phyloP scores from a whole-genome alignment of 2,113 vertebrate genomes.

The Forbesichthys papilliferus region DNA sequence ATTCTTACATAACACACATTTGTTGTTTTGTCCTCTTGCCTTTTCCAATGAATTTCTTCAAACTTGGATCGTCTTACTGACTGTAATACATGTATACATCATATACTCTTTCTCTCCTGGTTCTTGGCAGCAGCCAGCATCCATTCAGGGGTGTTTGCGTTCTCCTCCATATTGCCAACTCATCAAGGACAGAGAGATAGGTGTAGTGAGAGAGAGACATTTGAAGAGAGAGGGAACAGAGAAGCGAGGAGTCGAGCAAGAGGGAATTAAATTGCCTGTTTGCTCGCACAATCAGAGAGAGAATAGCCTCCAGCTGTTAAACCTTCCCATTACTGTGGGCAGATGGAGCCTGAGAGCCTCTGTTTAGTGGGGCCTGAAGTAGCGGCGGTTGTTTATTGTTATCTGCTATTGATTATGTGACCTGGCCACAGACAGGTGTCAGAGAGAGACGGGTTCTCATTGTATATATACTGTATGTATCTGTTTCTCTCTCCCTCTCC shows the following conservation, averaged over 20 bases:
- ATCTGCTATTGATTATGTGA: constrained; percentile 48
- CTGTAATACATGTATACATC: constrained; percentile 26
- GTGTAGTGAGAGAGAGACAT: constrained; percentile 2
- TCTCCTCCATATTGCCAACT: constrained; percentile 5
- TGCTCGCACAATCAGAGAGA: constrained; percentile 21
- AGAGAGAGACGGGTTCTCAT: constrained; percentile 7
- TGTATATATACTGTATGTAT: constrained; percentile 16
- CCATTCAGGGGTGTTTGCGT: constrained; percentile 10
- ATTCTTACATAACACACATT: not conserved
- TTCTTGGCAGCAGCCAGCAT: constrained; percentile 11
- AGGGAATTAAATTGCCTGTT: constrained; percentile 15
- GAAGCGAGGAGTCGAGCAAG: not conserved
- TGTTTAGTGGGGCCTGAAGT: constrained; percentile 49
- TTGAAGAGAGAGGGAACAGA: constrained; percentile 1
- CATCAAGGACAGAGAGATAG: constrained; percentile 18
- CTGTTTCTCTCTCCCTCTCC: constrained; percentile 2
- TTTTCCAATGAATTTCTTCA: not conserved
- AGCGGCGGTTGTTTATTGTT: constrained; percentile 65
- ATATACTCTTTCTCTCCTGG: constrained; percentile 22
- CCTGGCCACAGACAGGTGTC: constrained; percentile 19
- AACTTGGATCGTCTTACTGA: not conserved
- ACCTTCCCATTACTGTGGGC: constrained; percentile 72
- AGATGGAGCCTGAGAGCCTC: constrained; percentile 56
- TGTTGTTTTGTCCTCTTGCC: not conserved
- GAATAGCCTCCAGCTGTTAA: constrained; percentile 55